Evolutionary conservation across 37 sponge, comb jelly and placozoan species (phyloP).

Genomic region (Beroe forskalii): DNA sequence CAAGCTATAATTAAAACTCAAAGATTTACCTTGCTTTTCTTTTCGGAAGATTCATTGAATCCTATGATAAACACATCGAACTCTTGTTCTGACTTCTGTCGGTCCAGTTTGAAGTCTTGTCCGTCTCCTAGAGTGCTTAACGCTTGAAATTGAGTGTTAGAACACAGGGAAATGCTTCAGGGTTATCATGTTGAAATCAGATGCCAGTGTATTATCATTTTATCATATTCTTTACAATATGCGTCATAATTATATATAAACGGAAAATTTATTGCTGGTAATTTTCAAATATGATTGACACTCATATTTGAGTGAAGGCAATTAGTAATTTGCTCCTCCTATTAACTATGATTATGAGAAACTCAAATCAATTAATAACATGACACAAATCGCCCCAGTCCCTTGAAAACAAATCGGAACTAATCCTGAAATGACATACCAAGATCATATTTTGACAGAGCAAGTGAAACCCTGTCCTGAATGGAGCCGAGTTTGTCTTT

Average conservation of each 20-base stretch:
- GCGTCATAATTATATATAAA: too few relatives aligned
- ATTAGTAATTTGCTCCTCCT: too few relatives aligned
- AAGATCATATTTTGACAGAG: slow-evolving; percentile 37
- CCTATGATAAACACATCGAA: slow-evolving; percentile 32
- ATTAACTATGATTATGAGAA: too few relatives aligned
- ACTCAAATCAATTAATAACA: too few relatives aligned
- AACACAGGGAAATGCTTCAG: background rate
- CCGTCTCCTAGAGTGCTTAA: slow-evolving; percentile 37
- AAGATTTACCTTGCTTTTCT: slow-evolving; percentile 8
- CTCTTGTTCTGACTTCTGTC: slow-evolving; percentile 24
- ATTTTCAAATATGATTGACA: too few relatives aligned
- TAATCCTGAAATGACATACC: background rate
- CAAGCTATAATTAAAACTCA: too few relatives aligned
- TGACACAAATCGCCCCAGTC: too few relatives aligned
- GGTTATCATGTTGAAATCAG: too few relatives aligned
- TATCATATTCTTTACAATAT: too few relatives aligned
- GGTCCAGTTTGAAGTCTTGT: background rate
- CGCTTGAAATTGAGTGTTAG: background rate
- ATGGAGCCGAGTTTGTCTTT: slow-evolving; percentile 44
- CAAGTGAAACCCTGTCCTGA: slow-evolving; percentile 35
- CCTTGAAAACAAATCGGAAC: background rate
- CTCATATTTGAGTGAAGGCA: too few relatives aligned
- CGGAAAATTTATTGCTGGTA: too few relatives aligned
- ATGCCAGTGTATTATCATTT: too few relatives aligned
- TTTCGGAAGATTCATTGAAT: slow-evolving; percentile 31